A percentile compares a stretch with the other conserved stretches of the same genome.
These are phyloP conservation scores for Coremacera marginata DNA, from an alignment of 2,888 invertebrate genomes.

Conservation along the genomic window DNA sequence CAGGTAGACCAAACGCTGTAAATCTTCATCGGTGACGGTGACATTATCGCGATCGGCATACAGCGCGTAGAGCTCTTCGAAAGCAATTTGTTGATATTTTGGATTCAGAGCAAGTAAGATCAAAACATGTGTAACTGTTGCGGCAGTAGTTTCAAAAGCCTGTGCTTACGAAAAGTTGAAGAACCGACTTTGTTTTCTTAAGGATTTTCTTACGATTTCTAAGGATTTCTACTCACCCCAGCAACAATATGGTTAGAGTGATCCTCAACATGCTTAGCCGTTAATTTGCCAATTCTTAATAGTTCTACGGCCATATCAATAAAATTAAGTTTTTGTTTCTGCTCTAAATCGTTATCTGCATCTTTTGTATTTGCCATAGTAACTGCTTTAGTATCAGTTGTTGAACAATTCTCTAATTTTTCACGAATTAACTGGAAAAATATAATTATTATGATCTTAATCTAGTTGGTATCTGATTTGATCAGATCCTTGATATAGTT, in stretches of 20 bases:
- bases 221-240: not conserved
- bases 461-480: too few relatives aligned
- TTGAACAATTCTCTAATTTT: too few relatives aligned
- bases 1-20: slow-evolving; percentile 48
- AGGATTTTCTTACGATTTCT: too few relatives aligned
- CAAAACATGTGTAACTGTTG: not conserved
- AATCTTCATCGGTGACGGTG: slow-evolving; percentile 20
- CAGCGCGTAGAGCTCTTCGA: slow-evolving; percentile 45
- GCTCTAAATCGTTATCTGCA: too few relatives aligned
- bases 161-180: not conserved
- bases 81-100: slow-evolving; percentile 48
- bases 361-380: too few relatives aligned
- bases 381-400: too few relatives aligned
- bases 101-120: slow-evolving; percentile 46
- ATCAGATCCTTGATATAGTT: too few relatives aligned
- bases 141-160: slow-evolving; percentile 47
- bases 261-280: not conserved
- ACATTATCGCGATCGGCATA: not conserved
- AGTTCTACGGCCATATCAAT: too few relatives aligned
- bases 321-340: too few relatives aligned
- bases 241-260: not conserved
- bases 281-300: not conserved
- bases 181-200: too few relatives aligned
- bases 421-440: too few relatives aligned
- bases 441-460: too few relatives aligned